phyloP scores from a whole-genome alignment of 2,797 vertebrate genomes.

The Sebastes hubbsi region DNA sequence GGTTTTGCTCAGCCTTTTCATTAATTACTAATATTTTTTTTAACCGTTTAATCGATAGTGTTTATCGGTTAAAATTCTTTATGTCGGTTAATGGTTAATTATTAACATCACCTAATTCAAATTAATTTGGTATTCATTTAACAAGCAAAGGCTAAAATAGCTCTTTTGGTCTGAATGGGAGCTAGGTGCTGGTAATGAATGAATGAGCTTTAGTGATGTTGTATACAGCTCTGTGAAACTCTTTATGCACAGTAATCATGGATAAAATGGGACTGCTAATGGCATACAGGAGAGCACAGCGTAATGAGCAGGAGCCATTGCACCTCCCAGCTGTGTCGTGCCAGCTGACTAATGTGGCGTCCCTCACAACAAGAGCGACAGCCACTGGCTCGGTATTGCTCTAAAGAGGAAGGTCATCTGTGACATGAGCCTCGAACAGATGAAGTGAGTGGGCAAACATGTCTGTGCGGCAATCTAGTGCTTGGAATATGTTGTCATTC shows the following conservation, averaged over 20 bases:
- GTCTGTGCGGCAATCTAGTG: background rate
- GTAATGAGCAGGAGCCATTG: constrained; percentile 55
- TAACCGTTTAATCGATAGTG: too few species aligned
- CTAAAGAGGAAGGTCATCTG: constrained; percentile 58
- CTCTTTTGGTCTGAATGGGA: background rate
- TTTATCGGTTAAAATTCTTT: too few species aligned
- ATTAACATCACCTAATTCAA: background rate
- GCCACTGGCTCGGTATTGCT: constrained; percentile 38
- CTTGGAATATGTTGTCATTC: background rate
- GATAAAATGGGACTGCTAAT: constrained; percentile 54
- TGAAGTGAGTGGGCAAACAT: constrained; percentile 28
- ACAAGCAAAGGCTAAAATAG: background rate
- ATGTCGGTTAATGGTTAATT: too few species aligned
- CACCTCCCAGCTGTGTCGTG: constrained; percentile 66
- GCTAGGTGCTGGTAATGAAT: constrained; percentile 23
- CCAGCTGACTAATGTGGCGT: constrained; percentile 70
- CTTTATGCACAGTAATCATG: constrained; percentile 43
- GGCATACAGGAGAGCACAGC: constrained; percentile 46
- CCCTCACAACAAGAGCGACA: constrained; percentile 38
- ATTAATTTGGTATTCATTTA: background rate
- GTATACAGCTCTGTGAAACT: constrained; percentile 32
- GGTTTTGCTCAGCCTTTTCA: too few species aligned
- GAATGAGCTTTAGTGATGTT: constrained; percentile 41
- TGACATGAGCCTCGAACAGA: constrained; percentile 32
- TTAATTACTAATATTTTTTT: too few species aligned